These are phyloP conservation scores for Megastigmus dorsalis DNA, from an alignment of 2,888 invertebrate species.

Conservation along the genomic window DNA sequence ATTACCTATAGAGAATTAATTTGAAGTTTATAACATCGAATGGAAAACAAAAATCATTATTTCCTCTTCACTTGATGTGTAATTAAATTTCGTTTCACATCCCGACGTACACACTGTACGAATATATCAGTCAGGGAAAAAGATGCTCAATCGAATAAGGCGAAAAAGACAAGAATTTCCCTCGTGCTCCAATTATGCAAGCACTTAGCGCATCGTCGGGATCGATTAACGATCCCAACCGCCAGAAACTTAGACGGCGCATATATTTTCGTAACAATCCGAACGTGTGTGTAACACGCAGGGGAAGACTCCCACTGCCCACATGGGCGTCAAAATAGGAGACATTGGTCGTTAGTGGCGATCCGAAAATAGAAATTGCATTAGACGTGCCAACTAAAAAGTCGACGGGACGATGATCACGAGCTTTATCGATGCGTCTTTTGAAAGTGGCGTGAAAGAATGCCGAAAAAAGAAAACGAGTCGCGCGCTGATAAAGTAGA, in stretches of 20 bases:
- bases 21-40: too few relatives aligned
- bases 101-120: too few relatives aligned
- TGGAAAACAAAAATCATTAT: too few relatives aligned
- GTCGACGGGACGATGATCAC: slow-evolving; percentile 9
- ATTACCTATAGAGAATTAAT: too few relatives aligned
- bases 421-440: slow-evolving; percentile 16
- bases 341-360: slow-evolving; percentile 1
- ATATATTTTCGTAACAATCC: slow-evolving; percentile 26
- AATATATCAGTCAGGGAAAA: too few relatives aligned
- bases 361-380: slow-evolving; percentile 47
- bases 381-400: slow-evolving; percentile 32
- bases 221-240: background rate
- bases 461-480: background rate
- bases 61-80: too few relatives aligned
- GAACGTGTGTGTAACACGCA: background rate
- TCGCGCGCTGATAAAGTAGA: background rate
- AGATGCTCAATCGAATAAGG: too few relatives aligned
- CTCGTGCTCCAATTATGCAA: too few relatives aligned
- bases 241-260: background rate
- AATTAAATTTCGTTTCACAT: too few relatives aligned
- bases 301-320: too few relatives aligned
- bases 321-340: slow-evolving; percentile 44
- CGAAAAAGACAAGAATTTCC: too few relatives aligned
- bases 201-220: background rate
- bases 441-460: background rate